phyloP scores from a whole-genome alignment of 1,140 invertebrate genomes.

The Aphis gossypii region DNA sequence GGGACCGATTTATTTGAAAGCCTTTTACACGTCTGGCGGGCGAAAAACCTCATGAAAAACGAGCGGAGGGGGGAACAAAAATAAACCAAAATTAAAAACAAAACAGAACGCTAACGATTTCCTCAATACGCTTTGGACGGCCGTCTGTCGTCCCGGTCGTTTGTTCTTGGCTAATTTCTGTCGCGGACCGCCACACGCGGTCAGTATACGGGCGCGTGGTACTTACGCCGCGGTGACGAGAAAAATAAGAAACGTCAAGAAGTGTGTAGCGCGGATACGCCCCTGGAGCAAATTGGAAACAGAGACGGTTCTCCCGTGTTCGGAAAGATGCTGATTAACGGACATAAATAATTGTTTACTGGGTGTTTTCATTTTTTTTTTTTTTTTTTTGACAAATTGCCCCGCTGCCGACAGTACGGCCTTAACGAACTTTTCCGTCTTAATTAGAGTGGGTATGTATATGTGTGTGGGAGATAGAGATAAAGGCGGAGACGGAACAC shows the following conservation, averaged over 20 bases:
- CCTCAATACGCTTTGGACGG: background rate
- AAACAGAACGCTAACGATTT: background rate
- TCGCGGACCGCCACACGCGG: background rate
- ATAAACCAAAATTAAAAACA: background rate
- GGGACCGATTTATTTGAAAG: background rate
- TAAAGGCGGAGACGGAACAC: background rate
- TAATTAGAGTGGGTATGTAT: constrained; percentile 5
- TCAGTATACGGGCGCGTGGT: background rate
- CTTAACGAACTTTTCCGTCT: constrained; percentile 34
- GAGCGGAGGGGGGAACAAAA: background rate
- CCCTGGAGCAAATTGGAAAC: constrained; percentile 45
- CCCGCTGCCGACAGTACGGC: background rate
- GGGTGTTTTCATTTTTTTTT: background rate
- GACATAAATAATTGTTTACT: constrained; percentile 41
- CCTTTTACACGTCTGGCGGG: background rate
- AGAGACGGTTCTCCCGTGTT: background rate
- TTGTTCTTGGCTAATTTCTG: constrained; percentile 25
- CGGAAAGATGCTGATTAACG: constrained; percentile 21
- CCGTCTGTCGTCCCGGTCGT: background rate
- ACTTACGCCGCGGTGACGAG: too few species aligned
- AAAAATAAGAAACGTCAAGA: background rate
- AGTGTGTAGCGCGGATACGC: background rate
- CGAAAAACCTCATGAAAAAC: background rate
- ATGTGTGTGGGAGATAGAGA: background rate
- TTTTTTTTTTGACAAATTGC: constrained; percentile 47